Base-by-base conservation (phyloP, 2,888 invertebrate genomes). In the Hyposoter dolosus region DNA sequence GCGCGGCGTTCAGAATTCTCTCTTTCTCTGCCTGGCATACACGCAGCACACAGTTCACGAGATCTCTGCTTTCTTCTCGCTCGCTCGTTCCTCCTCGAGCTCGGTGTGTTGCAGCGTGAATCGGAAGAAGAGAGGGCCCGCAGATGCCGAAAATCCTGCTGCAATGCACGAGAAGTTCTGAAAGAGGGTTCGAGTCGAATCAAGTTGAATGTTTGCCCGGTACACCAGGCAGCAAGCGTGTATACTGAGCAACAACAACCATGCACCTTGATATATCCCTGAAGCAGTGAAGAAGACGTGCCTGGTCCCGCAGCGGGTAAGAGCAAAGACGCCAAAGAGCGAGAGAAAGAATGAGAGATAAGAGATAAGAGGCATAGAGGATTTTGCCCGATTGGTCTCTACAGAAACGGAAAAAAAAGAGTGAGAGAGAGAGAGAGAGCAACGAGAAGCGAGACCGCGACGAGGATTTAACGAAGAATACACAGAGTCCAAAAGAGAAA, bases 1-100 rank as follows among this genome's bases (percentile, higher is more conserved):
- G 91, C 90, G 90, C 90, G 89, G 82, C 81, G 83, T 82, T 82
- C 83, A 66, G 72, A 66, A 23, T 53, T 89, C 87, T 88, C 53
- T 80, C 84, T 79, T 66, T 82, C 78, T 75, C 71, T 68, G 32
- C 12, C 65, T 50, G 15, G 50, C 50, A 32, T 50, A 47, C 47
- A 65, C 66, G 53, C 68, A 63, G 77, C 78, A 28, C 75, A 71
- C 69, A 75, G 79, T 77, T 79, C 72, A 74, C 76, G 68, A 80
- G 53, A 77, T 35, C 66, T 82, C 71, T 71, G 19, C n/a, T n/a
- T 47, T 71, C 87, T 50, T 50, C 65, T 80, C 87, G 63, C 87
- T 50, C 65, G 72, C 87, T 87, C 85, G 74, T 85, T 81, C 82
- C 78, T 45, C 50, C 50, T 66, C 40, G 74, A 50, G 53, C 45